Conservation (phyloP, 92 coral and sea anemone species). For the Palythoa grandis region DNA sequence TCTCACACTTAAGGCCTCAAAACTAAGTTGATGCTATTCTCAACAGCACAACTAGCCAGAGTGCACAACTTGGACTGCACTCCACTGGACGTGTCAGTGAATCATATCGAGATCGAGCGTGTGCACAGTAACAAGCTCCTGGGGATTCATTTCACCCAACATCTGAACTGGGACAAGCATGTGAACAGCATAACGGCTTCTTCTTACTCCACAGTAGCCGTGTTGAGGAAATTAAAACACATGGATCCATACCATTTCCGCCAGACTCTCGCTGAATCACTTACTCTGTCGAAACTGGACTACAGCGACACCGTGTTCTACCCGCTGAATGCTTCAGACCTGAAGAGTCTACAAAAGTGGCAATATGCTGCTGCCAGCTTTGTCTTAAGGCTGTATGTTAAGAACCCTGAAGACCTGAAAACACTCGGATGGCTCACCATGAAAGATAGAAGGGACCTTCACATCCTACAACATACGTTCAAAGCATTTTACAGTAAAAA, state of each 20-base stretch:
- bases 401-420: not conserved
- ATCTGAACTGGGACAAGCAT: too few species aligned
- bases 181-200: constrained; percentile 1
- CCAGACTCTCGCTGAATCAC: constrained; percentile 1
- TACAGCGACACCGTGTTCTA: constrained; percentile 15
- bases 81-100: too few species aligned
- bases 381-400: not conserved
- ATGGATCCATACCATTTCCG: constrained; percentile 2
- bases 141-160: too few species aligned
- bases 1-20: too few species aligned
- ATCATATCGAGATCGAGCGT: too few species aligned
- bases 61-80: too few species aligned
- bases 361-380: not conserved
- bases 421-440: constrained; percentile 10
- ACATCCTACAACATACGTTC: constrained; percentile 17
- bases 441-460: constrained; percentile 1
- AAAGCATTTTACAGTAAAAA: constrained; percentile 13
- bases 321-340: constrained; percentile 6
- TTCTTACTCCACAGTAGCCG: not conserved
- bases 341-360: constrained; percentile 3
- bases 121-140: too few species aligned
- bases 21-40: too few species aligned
- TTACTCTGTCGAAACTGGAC: constrained; percentile 18
- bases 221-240: constrained; percentile 2
- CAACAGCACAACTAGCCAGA: too few species aligned